Evolutionary conservation across 2,797 vertebrate species (phyloP), one percentile per base, ranked within the genome.

Genomic region (Amphiprion clarkii): DNA sequence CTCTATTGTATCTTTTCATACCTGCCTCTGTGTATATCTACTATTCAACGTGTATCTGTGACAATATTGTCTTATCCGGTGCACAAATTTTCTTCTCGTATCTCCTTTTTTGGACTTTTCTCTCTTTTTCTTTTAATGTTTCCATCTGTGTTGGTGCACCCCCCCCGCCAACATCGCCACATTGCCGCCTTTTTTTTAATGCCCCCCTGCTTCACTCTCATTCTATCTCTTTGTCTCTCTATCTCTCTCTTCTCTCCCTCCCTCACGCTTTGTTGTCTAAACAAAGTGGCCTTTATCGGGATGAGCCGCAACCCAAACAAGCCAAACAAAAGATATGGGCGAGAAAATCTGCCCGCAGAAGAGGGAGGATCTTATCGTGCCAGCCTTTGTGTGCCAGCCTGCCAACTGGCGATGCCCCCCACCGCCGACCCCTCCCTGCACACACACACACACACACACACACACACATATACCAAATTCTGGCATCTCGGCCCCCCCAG

Each of bases 261-360:
- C 79, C 88, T 84, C 74, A 9, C 82, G 88, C 90, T 93, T 91
- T 94, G 94, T 95, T 95, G 92, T 94, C 92, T 94, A 94, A 95
- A 94, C 93, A 95, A 94, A 92, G 89, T 89, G 85, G 88, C 85
- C 87, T 94, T 94, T 94, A 94, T 95, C 94, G 64, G 91, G 88
- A 92, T 84, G 87, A 91, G 89, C 90, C 63, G 81, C 92, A 93
- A 93, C 93, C 91, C 92, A 94, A 95, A 95, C 93, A 93, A 88
- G 84, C 87, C 79, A 88, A 92, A 90, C 89, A 93, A 94, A 93
- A 94, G 91, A 93, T 89, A 88, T 73, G 90, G 92, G 87, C 80
- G 88, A 93, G 92, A 89, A 90, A 88, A 92, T 87, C 84, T 91
- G 90, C 89, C 88, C 87, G 58, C 81, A 79, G 85, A 87, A 78